Evolutionary conservation across 2,888 invertebrate genomes (phyloP), one percentile per base, ranked within the genome.

Genomic region (Drosophila anceps): DNA sequence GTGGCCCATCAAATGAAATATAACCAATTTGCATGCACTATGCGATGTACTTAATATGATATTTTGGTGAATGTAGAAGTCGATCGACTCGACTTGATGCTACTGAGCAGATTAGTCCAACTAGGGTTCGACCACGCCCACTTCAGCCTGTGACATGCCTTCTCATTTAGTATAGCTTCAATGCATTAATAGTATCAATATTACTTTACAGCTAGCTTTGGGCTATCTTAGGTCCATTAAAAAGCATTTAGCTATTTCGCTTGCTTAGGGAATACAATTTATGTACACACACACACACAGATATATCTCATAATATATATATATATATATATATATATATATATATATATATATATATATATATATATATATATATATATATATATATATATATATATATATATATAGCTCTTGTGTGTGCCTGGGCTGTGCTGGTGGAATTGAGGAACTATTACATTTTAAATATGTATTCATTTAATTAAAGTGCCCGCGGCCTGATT

Each of bases 391-490:
- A 43, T 2, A 0, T 39, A 9, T 2, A n/a, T 44, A 2, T 2
- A 18, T 12, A 2, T 20, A 10, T 6, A 43, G n/a, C n/a, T n/a
- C n/a, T n/a, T n/a, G n/a, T n/a, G n/a, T n/a, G n/a, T 10, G n/a
- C 6, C 20, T 43, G 1, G 4, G 8, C 5, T 39, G 8, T 41
- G 41, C 43, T 43, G 20, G 0, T 12, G 18, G 18, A 18, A 18
- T 10, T 24, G 44, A 12, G 60, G 27, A 29, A 31, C 6, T 41
- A 50, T 61, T 20, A 24, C 51, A 61, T 44, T 51, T 44, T 13
- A 37, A 31, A 51, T 29, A 44, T 33, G n/a, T 24, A 37, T 39
- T 53, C 44, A 61, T 13, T 76, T 79, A 79, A 79, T 79, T 79
- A 79, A 78, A 80, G 43, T 66, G 33, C 39, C n/a, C 31, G 9